Percentiles rank a stretch among this genome's conserved stretches.
Conservation (phyloP, 2,797 vertebrate genomes). For the Anguilla megastoma region DNA sequence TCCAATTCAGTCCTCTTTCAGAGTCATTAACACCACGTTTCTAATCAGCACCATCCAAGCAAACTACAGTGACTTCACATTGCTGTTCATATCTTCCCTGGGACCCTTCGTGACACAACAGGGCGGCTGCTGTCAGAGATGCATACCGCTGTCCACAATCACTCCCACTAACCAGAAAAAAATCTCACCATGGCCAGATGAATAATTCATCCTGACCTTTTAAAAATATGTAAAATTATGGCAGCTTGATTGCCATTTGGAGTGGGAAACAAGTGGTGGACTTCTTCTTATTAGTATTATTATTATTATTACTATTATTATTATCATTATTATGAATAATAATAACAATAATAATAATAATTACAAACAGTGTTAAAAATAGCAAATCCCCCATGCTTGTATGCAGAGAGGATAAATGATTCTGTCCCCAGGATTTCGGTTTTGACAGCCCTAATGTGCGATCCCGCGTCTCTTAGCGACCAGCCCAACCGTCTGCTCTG, state of each 20-base stretch:
- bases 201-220: slow-evolving; percentile 47
- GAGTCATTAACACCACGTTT: not conserved
- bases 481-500: not conserved
- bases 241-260: slow-evolving; percentile 33
- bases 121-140: not conserved
- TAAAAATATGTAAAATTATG: slow-evolving; percentile 55
- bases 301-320: not conserved
- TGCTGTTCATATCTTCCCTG: not conserved
- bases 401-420: not conserved
- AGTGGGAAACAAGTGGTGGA: slow-evolving; percentile 16
- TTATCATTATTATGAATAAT: not conserved
- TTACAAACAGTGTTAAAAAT: no score
- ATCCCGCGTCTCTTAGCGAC: not conserved
- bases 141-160: slow-evolving; percentile 18
- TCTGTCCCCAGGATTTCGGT: not conserved
- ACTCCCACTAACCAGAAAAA: slow-evolving; percentile 8
- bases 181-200: slow-evolving; percentile 18
- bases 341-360: no score
- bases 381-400: no score
- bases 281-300: not conserved
- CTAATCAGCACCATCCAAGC: not conserved
- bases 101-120: not conserved
- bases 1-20: not conserved
- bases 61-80: not conserved
- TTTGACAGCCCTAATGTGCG: not conserved